Percentiles rank a stretch among this genome's conserved stretches.
Conservation (phyloP, 1,140 invertebrate species). For the Meteorus sp. region DNA sequence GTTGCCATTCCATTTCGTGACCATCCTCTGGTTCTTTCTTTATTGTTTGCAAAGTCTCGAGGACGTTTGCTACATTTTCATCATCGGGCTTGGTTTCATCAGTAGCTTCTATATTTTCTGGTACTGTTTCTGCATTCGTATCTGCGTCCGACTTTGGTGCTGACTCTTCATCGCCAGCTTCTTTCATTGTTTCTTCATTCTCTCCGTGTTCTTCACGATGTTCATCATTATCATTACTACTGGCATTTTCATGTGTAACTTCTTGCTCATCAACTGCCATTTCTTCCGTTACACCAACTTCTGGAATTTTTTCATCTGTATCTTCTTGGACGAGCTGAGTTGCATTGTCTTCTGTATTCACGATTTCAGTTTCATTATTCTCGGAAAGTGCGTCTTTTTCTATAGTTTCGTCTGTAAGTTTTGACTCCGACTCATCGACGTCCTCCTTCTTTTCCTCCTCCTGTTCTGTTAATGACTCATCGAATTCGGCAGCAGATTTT, state of each 20-base stretch:
- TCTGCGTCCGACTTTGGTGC: background rate
- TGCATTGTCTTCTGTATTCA: slow-evolving; percentile 35
- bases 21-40: slow-evolving; percentile 57
- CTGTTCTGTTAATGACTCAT: slow-evolving; percentile 30
- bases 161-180: slow-evolving; percentile 17
- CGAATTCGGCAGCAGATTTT: slow-evolving; percentile 37
- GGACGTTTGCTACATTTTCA: slow-evolving; percentile 18
- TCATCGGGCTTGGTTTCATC: background rate
- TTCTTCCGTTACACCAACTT: slow-evolving; percentile 36
- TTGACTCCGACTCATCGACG: slow-evolving; percentile 44
- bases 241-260: slow-evolving; percentile 21
- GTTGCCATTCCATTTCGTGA: slow-evolving; percentile 31
- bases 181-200: slow-evolving; percentile 44
- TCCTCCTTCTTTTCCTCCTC: slow-evolving; percentile 42
- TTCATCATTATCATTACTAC: background rate
- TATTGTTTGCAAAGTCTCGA: slow-evolving; percentile 64
- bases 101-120: background rate
- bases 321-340: slow-evolving; percentile 53
- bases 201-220: slow-evolving; percentile 3
- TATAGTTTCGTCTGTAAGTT: slow-evolving; percentile 49
- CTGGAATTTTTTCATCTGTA: slow-evolving; percentile 43
- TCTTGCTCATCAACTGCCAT: slow-evolving; percentile 2
- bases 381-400: slow-evolving; percentile 35
- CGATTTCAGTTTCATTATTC: slow-evolving; percentile 34
- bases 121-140: background rate